phyloP scores from a whole-genome alignment of 2,888 invertebrate genomes.

The Eurytoma adleriae region DNA sequence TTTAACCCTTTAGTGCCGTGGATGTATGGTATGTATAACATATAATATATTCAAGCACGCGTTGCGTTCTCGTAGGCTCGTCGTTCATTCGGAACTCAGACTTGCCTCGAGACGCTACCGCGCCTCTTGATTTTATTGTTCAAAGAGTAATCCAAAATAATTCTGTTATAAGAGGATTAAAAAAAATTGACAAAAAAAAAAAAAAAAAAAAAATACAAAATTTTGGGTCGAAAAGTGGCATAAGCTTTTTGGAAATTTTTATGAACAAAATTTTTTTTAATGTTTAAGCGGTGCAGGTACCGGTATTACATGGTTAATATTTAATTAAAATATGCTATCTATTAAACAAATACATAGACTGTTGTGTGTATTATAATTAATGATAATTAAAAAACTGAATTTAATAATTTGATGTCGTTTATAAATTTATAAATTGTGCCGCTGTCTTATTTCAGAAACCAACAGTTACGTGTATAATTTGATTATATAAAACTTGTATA shows the following conservation, averaged over 20 bases:
- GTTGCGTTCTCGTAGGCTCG: no score
- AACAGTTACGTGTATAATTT: slow-evolving; percentile 23
- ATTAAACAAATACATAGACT: slow-evolving; percentile 19
- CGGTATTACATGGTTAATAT: no score
- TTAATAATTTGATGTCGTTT: not conserved
- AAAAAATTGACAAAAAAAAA: not conserved
- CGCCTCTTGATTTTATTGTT: not conserved
- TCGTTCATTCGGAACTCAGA: no score
- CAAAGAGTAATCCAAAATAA: slow-evolving; percentile 7
- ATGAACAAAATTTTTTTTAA: no score
- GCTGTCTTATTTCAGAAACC: slow-evolving; percentile 27
- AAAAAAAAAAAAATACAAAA: not conserved
- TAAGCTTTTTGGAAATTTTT: no score
- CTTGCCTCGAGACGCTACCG: no score
- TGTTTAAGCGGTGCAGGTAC: no score
- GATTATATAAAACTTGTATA: slow-evolving; percentile 17
- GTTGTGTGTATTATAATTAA: slow-evolving; percentile 8
- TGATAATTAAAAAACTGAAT: slow-evolving; percentile 23
- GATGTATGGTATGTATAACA: no score
- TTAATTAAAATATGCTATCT: no score
- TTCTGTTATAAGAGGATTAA: slow-evolving; percentile 4
- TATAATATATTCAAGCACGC: not conserved
- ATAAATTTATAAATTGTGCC: slow-evolving; percentile 37
- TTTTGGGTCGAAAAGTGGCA: slow-evolving; percentile 13
- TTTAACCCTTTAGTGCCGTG: no score